A percentile compares a stretch with the other conserved stretches of the same genome.
These are phyloP conservation scores for Cryptus viduatorius DNA, from an alignment of 2,888 invertebrate species.

Conservation along the genomic window DNA sequence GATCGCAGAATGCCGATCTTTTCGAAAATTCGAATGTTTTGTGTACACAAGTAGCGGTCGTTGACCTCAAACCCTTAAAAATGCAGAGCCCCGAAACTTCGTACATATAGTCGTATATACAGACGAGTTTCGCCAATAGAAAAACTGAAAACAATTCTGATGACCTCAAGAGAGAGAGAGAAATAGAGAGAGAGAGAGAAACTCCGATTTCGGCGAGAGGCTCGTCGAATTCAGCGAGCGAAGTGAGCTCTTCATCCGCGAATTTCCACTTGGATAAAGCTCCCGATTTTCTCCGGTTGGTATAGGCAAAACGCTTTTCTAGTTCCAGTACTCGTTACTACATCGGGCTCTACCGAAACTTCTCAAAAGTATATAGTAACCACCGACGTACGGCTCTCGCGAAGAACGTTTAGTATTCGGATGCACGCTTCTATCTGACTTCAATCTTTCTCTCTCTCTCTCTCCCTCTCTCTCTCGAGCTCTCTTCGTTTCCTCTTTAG, in stretches of 20 bases:
- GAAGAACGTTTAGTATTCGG: conserved; percentile 41
- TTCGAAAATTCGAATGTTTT: too few species aligned
- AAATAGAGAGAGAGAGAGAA: background rate
- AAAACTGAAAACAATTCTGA: background rate
- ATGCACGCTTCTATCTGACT: conserved; percentile 38
- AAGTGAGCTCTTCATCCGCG: conserved; percentile 3
- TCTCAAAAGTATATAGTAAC: conserved; percentile 1
- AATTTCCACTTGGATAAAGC: conserved; percentile 41
- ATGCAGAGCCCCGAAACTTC: background rate
- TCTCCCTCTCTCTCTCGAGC: background rate
- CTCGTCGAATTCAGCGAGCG: background rate
- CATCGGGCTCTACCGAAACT: conserved; percentile 5
- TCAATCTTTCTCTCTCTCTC: conserved; percentile 2
- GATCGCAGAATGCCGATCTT: too few species aligned
- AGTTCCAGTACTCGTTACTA: conserved; percentile 1
- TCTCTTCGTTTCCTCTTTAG: conserved; percentile 47
- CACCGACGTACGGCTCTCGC: background rate
- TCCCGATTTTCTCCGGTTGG: background rate
- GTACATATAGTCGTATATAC: background rate
- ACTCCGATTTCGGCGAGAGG: background rate
- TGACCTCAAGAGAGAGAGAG: background rate
- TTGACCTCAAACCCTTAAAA: too few species aligned
- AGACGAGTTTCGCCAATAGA: background rate
- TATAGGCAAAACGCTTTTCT: conserved; percentile 33
- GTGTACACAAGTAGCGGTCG: too few species aligned